Percentiles rank a stretch among this genome's conserved stretches.
Evolutionary conservation across 2,888 invertebrate genomes (phyloP).

Genomic region (Eupithecia dodoneata): DNA sequence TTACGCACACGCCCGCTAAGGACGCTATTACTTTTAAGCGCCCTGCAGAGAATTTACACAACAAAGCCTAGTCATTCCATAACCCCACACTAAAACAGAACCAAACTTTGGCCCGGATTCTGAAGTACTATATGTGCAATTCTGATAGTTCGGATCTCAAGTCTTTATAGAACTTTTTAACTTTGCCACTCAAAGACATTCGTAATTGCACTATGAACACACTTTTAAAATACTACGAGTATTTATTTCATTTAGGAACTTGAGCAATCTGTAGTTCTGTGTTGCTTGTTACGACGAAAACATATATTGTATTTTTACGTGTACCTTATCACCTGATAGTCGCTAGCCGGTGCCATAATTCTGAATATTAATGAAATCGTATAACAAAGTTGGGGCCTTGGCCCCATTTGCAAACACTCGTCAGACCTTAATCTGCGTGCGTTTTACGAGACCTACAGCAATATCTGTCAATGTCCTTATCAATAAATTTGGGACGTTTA

Average conservation of each 20-base stretch:
- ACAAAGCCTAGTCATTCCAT: conserved; percentile 63
- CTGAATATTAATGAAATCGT: not conserved
- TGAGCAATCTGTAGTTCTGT: too few species aligned
- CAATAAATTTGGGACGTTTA: conserved; percentile 82
- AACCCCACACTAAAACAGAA: conserved; percentile 64
- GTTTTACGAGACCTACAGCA: conserved; percentile 79
- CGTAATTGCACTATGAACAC: not conserved
- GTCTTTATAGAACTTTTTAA: not conserved
- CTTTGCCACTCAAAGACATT: not conserved
- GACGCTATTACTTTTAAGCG: conserved; percentile 46
- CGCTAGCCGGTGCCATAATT: not conserved
- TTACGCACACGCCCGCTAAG: conserved; percentile 35
- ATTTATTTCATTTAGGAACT: not conserved
- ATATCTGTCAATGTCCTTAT: conserved; percentile 84
- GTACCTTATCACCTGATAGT: not conserved
- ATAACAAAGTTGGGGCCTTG: conserved; percentile 42
- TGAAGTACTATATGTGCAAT: not conserved
- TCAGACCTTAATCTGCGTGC: conserved; percentile 81
- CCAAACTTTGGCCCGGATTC: conserved; percentile 4
- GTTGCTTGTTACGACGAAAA: not conserved
- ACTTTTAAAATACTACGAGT: not conserved
- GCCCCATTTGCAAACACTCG: conserved; percentile 79
- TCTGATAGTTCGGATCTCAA: not conserved
- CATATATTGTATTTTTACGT: not conserved
- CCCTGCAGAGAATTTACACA: conserved; percentile 58